Base-by-base conservation (phyloP, 2,797 vertebrate genomes). In the Hapalemur alaotrensis region DNA sequence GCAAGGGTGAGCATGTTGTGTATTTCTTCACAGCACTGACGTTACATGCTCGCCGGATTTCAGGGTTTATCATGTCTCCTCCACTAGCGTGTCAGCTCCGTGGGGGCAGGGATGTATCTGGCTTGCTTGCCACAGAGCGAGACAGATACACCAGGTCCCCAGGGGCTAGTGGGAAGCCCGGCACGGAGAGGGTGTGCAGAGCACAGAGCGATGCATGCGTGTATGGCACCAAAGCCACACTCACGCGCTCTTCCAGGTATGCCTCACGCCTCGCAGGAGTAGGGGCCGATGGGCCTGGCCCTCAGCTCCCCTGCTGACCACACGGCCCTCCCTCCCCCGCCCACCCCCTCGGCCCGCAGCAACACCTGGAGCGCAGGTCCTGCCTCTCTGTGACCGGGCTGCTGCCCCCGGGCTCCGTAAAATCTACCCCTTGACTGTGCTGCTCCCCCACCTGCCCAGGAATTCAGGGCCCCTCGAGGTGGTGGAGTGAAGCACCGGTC, bases 201-300 rank as follows among this genome's bases (percentile, higher is more conserved):
- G 2, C 17, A 9, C 23, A 0, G 35, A 59, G 4, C 1, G 28
- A n/a, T 1, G 12, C 23, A 43, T 0, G 2, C 0, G 18, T 1
- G 70, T 28, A 25, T 1, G 2, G 3, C 41, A 18, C 57, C 13
- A 1, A 0, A 72, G 72, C 9, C 2, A 9, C 5, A 14, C 65
- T 32, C 46, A 9, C 1, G 1, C 23, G 7, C 22, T 20, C 30
- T 46, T 23, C 54, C 10, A 1, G 20, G 25, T 25, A 22, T 20
- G 20, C 28, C 30, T n/a, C 23, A 4, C 0, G 7, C n/a, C 63
- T 35, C 54, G 30, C 50, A 73, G 1, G 13, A 10, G n/a, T 4
- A 23, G 6, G 23, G 28, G 72, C 43, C 4, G 4, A 1, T 0
- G 4, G 22, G 15, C 32, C 32, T 50, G 52, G 78, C 1, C 25